Conservation (phyloP, 2,797 vertebrate species). For the Pelochelys cantorii region DNA sequence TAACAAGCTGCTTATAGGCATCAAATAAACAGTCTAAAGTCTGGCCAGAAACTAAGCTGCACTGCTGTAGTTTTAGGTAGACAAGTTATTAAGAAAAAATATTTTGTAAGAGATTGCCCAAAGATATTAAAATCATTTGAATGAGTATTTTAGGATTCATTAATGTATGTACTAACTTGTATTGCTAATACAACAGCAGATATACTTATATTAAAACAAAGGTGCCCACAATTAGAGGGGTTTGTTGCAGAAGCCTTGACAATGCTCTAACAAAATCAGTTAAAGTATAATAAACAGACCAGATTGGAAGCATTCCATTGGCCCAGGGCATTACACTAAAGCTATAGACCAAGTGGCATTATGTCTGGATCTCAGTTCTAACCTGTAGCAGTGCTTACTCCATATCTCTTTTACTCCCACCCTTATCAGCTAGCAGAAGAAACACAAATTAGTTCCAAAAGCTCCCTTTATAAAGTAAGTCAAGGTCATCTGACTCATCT, state of each 20-base stretch:
- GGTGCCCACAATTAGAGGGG: neutral
- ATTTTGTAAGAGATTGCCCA: neutral
- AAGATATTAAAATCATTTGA: neutral
- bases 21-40: neutral
- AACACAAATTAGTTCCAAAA: neutral
- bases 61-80: neutral
- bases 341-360: neutral
- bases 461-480: neutral
- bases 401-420: neutral
- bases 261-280: neutral
- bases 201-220: neutral
- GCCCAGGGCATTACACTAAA: neutral
- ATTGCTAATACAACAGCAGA: neutral
- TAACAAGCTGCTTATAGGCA: neutral
- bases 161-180: neutral
- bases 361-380: neutral
- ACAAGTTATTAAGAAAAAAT: neutral
- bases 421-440: neutral
- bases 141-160: neutral
- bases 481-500: neutral
- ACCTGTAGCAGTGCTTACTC: neutral
- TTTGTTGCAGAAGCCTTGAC: neutral
- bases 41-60: neutral
- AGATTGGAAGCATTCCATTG: neutral
- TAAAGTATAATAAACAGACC: neutral